phyloP scores from a whole-genome alignment of 2,888 invertebrate genomes.

The Dasypolia templi region DNA sequence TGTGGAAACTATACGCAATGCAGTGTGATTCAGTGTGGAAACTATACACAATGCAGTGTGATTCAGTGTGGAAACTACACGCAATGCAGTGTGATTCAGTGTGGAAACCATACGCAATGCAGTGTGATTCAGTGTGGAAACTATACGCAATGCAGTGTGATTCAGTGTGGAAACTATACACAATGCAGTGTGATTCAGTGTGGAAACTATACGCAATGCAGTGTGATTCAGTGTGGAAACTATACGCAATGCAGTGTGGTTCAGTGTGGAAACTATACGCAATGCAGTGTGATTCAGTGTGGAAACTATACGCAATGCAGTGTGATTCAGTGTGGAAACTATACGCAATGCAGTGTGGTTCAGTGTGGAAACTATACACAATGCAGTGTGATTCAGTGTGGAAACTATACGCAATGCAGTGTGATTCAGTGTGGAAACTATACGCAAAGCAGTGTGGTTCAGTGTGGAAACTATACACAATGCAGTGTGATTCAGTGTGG shows the following conservation, averaged over 20 bases:
- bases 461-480: no score
- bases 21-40: conserved; percentile 18
- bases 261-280: no score
- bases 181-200: conserved; percentile 17
- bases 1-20: conserved; percentile 19
- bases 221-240: conserved; percentile 20
- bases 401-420: no score
- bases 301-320: conserved; percentile 17
- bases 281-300: no score
- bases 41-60: conserved; percentile 21
- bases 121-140: conserved; percentile 15
- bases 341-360: no score
- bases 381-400: conserved; percentile 13
- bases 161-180: conserved; percentile 23
- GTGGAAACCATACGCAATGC: conserved; percentile 20
- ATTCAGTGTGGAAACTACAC: no score
- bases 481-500: conserved; percentile 25
- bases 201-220: no score
- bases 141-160: no score
- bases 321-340: conserved; percentile 15
- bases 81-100: no score
- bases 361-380: conserved; percentile 22
- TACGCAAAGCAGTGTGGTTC: conserved; percentile 20
- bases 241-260: conserved; percentile 23
- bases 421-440: conserved; percentile 24